These are phyloP conservation scores for Okapia johnstoni DNA, from an alignment of 2,113 vertebrate species.

Conservation along the genomic window DNA sequence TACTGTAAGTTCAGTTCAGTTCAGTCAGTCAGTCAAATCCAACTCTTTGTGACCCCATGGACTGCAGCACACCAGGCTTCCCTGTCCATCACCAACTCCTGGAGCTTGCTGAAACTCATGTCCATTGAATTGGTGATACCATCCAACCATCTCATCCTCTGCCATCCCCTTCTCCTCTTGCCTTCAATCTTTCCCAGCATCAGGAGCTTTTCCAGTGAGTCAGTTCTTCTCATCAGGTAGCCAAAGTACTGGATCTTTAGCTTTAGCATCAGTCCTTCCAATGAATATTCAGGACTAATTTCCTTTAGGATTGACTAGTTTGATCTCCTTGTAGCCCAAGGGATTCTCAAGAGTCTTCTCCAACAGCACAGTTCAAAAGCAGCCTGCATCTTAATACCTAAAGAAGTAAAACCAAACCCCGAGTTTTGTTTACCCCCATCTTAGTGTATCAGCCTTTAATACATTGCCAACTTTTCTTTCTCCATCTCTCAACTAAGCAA, in stretches of 20 bases:
- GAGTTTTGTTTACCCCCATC: not conserved
- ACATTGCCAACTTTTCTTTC: not conserved
- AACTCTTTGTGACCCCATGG: not conserved
- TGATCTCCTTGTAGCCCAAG: not conserved
- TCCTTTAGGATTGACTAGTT: not conserved
- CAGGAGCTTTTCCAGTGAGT: not conserved
- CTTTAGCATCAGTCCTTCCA: not conserved
- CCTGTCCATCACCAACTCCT: not conserved
- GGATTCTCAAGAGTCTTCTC: not conserved
- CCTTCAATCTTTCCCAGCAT: not conserved
- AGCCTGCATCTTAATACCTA: not conserved
- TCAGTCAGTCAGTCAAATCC: not conserved
- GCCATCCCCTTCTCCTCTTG: not conserved
- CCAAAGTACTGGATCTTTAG: not conserved
- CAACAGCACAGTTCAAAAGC: not conserved
- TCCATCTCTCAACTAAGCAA: not conserved
- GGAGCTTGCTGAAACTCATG: not conserved
- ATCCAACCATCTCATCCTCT: not conserved
- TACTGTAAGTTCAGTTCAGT: not conserved
- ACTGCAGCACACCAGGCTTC: not conserved
- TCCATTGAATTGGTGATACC: not conserved
- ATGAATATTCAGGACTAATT: not conserved
- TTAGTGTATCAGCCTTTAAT: not conserved
- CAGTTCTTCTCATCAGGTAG: not conserved
- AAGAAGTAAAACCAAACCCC: not conserved